phyloP scores from a whole-genome alignment of 2,113 vertebrate species.

The Corythornis vintsioides region DNA sequence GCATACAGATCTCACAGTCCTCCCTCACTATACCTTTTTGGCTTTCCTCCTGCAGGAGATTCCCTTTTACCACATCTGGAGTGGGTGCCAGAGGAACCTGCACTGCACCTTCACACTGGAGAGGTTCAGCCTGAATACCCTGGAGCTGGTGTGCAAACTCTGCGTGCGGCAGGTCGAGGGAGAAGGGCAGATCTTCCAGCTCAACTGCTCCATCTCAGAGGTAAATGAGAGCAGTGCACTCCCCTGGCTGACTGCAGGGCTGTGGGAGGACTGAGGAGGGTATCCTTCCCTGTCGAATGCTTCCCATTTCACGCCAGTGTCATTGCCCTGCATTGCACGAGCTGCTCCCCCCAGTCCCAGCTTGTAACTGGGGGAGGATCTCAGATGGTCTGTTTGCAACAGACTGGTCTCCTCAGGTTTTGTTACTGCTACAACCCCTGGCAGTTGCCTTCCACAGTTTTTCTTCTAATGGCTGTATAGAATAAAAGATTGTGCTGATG shows the following conservation, averaged over 20 bases:
- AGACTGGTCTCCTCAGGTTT: background rate
- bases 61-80: slow-evolving; percentile 94
- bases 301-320: background rate
- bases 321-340: background rate
- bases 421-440: background rate
- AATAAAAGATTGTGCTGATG: background rate
- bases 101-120: slow-evolving; percentile 94
- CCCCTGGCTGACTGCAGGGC: background rate
- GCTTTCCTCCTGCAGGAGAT: slow-evolving; percentile 81
- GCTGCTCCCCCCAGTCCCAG: background rate
- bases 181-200: slow-evolving; percentile 95
- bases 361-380: background rate
- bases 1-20: fast-evolving
- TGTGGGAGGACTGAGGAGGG: background rate
- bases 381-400: background rate
- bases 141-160: slow-evolving; percentile 90
- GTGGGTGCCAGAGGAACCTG: slow-evolving; percentile 88
- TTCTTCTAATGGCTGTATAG: background rate
- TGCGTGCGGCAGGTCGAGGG: slow-evolving; percentile 94
- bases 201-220: slow-evolving; percentile 90
- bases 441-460: background rate
- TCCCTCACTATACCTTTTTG: background rate
- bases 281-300: background rate
- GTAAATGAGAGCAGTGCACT: slow-evolving; percentile 57
- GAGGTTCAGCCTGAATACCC: slow-evolving; percentile 84